Evolutionary conservation across 2,888 invertebrate species (phyloP), one percentile per base, ranked within the genome.

Genomic region (Morinoia aosen): DNA sequence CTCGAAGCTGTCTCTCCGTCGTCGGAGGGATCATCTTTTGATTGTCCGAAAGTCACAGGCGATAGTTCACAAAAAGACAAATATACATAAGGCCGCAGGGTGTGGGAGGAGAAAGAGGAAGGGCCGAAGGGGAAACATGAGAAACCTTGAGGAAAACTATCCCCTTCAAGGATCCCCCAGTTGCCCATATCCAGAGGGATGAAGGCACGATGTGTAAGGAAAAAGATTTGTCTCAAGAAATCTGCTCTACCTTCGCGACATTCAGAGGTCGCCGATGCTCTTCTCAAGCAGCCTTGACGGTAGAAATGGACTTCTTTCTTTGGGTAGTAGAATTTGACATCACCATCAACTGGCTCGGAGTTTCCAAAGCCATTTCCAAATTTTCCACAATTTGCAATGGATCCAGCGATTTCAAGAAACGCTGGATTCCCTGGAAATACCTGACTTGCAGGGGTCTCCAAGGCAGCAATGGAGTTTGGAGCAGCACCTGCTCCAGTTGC

Each of bases 121-220:
- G 93, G 48, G 48, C 57, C 93, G 93, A 93, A 48, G 48, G 57
- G 58, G 90, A 48, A 90, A 33, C 57, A 93, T 33, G 93, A 57
- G 58, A 93, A 93, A 40, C 90, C 48, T 48, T 48, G 56, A 19
- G 57, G 93, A 57, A n/a, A 57, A 57, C n/a, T 48, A 57, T 57
- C 93, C 93, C 33, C 57, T 33, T n/a, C 57, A n/a, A n/a, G 57
- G 56, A 57, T 57, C 93, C 93, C 93, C 93, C 93, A 57, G n/a
- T 93, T 33, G 48, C 93, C 57, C n/a, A 33, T 57, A 57, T 57
- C 57, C 93, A 12, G 16, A 57, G 93, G 93, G 93, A 93, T 48
- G 93, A 93, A 93, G 93, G 93, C 93, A 93, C 93, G n/a, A 57
- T 57, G 93, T 93, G 57, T 93, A 25, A 93, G 93, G 90, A 48